These are phyloP conservation scores for Hirudo medicinalis DNA, from an alignment of 1,140 invertebrate species.

Conservation along the genomic window DNA sequence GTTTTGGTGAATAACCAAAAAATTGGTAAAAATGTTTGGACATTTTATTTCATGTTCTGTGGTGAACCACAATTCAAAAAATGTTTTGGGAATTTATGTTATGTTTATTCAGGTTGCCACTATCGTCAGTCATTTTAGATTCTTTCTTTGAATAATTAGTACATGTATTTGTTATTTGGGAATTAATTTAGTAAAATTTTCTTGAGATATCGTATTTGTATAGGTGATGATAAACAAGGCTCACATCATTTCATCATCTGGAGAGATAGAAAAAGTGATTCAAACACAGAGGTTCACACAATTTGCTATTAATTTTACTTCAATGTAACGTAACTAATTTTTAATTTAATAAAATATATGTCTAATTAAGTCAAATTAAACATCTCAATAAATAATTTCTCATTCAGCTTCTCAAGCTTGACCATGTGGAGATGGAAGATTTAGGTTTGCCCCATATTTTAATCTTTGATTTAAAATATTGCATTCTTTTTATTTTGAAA, in stretches of 20 bases:
- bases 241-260: constrained; percentile 2
- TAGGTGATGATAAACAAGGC: constrained; percentile 1
- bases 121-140: no score
- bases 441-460: not conserved
- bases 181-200: no score
- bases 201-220: not conserved
- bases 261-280: constrained; percentile 8
- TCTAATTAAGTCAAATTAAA: not conserved
- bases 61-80: no score
- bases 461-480: not conserved
- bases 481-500: not conserved
- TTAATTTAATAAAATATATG: not conserved
- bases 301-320: no score
- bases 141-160: no score
- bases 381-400: not conserved
- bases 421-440: constrained; percentile 10
- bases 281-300: not conserved
- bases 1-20: no score
- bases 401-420: not conserved
- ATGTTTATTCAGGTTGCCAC: no score
- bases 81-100: no score
- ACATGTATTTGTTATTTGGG: no score
- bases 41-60: no score
- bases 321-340: not conserved
- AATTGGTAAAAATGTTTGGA: no score